Conservation (phyloP, 2,888 invertebrate species). For the Nebria salina region DNA sequence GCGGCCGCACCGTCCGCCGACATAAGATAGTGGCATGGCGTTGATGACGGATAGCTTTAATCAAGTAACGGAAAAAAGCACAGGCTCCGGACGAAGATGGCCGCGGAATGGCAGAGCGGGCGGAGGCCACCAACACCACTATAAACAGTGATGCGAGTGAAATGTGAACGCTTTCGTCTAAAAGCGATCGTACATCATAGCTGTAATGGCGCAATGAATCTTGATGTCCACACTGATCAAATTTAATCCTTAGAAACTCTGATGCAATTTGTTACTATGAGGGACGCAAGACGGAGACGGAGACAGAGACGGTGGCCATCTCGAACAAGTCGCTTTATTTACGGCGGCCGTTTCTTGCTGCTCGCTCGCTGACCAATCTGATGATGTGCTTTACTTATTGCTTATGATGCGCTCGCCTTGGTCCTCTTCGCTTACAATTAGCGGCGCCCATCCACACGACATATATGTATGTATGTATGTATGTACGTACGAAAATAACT, state of each 20-base stretch:
- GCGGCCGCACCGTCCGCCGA: conserved; percentile 9
- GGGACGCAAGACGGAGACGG: not conserved
- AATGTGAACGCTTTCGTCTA: conserved; percentile 55
- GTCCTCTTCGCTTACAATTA: conserved; percentile 16
- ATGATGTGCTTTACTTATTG: conserved; percentile 19
- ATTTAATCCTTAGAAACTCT: conserved; percentile 63
- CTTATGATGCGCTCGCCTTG: not conserved
- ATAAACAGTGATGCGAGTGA: conserved; percentile 40
- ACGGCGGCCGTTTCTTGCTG: conserved; percentile 23
- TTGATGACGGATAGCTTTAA: conserved; percentile 40
- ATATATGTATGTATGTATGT: not conserved
- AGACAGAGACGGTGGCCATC: not conserved
- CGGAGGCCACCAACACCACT: not conserved
- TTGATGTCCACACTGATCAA: conserved; percentile 65
- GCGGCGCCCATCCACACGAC: conserved; percentile 2
- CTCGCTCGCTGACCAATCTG: not conserved
- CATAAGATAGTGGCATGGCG: conserved; percentile 18
- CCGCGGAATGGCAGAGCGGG: not conserved
- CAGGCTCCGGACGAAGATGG: not conserved
- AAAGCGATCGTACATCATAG: conserved; percentile 63
- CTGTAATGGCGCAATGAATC: conserved; percentile 65
- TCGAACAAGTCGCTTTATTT: conserved; percentile 22
- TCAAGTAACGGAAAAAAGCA: conserved; percentile 41
- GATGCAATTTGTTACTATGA: conserved; percentile 55
- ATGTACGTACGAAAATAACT: no score